Percentiles rank a stretch among this genome's conserved stretches.
Conservation (phyloP, 2,888 invertebrate species). For the Tenthredo amoena region DNA sequence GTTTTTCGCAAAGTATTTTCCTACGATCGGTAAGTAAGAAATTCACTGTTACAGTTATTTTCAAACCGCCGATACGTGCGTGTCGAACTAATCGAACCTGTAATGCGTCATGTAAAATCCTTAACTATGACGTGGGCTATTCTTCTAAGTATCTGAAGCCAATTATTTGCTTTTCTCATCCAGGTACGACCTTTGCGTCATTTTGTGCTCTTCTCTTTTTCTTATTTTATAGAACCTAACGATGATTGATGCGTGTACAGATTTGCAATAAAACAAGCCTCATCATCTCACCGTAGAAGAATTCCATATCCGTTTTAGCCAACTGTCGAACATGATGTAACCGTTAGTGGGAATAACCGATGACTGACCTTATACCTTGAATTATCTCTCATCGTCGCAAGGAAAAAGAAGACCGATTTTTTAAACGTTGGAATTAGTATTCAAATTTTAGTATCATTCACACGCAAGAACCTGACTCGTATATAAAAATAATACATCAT, state of each 20-base stretch:
- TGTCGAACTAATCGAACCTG: background rate
- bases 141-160: background rate
- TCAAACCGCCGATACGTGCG: background rate
- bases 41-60: background rate
- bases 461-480: background rate
- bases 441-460: background rate
- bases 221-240: background rate
- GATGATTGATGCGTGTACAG: background rate
- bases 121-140: background rate
- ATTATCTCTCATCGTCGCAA: background rate
- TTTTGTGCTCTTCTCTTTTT: background rate
- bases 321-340: constrained; percentile 17
- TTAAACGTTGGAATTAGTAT: background rate
- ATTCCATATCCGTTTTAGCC: constrained; percentile 6
- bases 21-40: constrained; percentile 28
- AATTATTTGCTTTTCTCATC: background rate
- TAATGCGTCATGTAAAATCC: constrained; percentile 12
- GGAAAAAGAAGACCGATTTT: background rate
- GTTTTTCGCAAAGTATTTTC: background rate
- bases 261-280: background rate
- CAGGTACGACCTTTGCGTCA: background rate
- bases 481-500: constrained; percentile 3
- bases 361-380: constrained; percentile 40
- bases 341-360: constrained; percentile 31
- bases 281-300: background rate